These are phyloP conservation scores for Phragmatobia fuliginosa DNA, from an alignment of 2,888 invertebrate species.

Conservation along the genomic window DNA sequence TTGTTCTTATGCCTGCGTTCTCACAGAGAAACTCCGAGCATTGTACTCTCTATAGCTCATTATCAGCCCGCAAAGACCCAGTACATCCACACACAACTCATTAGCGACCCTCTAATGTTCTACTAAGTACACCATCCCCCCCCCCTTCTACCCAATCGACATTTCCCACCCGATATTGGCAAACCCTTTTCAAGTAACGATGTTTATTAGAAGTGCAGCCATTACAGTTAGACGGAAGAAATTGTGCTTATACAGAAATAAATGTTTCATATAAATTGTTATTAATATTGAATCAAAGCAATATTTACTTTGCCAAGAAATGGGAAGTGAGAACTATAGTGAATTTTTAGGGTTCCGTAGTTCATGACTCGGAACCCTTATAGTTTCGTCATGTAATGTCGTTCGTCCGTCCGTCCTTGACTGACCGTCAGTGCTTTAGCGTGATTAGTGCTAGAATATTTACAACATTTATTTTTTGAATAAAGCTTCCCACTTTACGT, in stretches of 20 bases:
- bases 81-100: not conserved
- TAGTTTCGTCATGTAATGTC: too few species aligned
- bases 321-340: not conserved
- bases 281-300: constrained; percentile 10
- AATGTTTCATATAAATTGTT: constrained; percentile 3
- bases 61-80: not conserved
- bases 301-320: not conserved
- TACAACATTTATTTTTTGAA: too few species aligned
- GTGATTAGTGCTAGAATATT: too few species aligned
- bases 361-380: too few species aligned
- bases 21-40: not conserved
- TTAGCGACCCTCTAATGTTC: constrained; percentile 1
- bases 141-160: constrained; percentile 1
- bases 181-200: constrained; percentile 20
- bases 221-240: not conserved
- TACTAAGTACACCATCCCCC: not conserved
- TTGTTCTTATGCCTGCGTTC: not conserved
- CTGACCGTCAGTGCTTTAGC: too few species aligned
- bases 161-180: constrained; percentile 15
- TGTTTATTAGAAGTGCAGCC: constrained; percentile 10
- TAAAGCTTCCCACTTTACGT: too few species aligned
- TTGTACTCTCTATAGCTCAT: not conserved
- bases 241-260: not conserved
- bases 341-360: too few species aligned
- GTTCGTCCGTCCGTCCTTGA: too few species aligned